Percentiles rank a stretch among this genome's conserved stretches.
phyloP scores from a whole-genome alignment of 2,888 invertebrate species.

The Stenodera caucasica region DNA sequence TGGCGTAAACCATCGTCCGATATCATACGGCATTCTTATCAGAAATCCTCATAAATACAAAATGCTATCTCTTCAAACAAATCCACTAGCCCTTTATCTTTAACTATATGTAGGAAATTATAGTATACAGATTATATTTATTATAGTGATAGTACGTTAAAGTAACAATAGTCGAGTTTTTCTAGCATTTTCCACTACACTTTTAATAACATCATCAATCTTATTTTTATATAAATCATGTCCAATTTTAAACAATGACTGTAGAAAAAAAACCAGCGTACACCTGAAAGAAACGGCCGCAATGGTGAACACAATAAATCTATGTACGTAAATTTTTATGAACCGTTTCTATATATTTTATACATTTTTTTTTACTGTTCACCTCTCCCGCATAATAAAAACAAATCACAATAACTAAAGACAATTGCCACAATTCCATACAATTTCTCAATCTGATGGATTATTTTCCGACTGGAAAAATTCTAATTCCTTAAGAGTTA shows the following conservation, averaged over 20 bases:
- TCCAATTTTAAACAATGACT: slow-evolving; percentile 22
- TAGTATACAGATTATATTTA: slow-evolving; percentile 14
- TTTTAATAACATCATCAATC: slow-evolving; percentile 26
- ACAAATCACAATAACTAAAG: too few relatives aligned
- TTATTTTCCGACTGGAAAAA: not conserved
- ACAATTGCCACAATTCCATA: not conserved
- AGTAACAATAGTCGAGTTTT: not conserved
- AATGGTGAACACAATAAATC: slow-evolving; percentile 25
- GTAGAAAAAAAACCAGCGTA: slow-evolving; percentile 7
- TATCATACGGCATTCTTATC: slow-evolving; percentile 24
- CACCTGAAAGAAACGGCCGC: slow-evolving; percentile 24
- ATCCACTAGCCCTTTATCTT: slow-evolving; percentile 33
- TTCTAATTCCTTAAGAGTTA: not conserved
- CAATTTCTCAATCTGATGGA: not conserved
- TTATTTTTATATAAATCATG: slow-evolving; percentile 27
- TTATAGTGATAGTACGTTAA: slow-evolving; percentile 3
- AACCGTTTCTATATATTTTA: too few relatives aligned
- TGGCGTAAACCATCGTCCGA: slow-evolving; percentile 31
- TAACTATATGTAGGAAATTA: slow-evolving; percentile 21
- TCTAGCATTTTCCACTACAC: too few relatives aligned
- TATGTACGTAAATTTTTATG: slow-evolving; percentile 20
- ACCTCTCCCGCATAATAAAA: too few relatives aligned
- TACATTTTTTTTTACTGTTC: too few relatives aligned
- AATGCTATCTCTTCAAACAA: slow-evolving; percentile 32
- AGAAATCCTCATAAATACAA: slow-evolving; percentile 27